A percentile compares a stretch with the other conserved stretches of the same genome.
These are phyloP conservation scores for Zaprionus ornatus DNA, from an alignment of 1,140 invertebrate genomes.

Conservation along the genomic window DNA sequence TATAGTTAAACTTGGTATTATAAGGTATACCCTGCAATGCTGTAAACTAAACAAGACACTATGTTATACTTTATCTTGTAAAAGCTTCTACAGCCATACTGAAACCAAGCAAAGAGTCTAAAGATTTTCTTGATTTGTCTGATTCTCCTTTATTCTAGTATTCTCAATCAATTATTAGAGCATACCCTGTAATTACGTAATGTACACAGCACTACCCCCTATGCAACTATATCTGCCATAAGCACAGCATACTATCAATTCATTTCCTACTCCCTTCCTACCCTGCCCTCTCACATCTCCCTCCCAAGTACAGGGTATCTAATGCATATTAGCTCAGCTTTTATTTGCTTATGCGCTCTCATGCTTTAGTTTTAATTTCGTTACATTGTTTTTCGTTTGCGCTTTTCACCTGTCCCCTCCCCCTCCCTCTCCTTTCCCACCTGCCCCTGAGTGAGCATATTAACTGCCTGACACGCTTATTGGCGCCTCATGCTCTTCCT, in stretches of 20 bases:
- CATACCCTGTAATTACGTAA: background rate
- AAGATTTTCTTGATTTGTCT: too few species aligned
- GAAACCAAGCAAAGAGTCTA: too few species aligned
- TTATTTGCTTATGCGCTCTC: constrained; percentile 26
- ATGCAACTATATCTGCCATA: background rate
- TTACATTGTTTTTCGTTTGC: constrained; percentile 25
- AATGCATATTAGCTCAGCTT: constrained; percentile 27
- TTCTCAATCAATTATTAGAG: background rate
- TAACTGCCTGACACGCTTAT: constrained; percentile 51
- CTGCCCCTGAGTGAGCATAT: constrained; percentile 15
- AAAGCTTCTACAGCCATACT: too few species aligned
- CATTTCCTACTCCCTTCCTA: background rate
- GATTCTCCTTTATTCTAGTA: too few species aligned
- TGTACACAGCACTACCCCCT: too few species aligned
- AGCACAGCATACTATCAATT: background rate
- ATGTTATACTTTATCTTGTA: too few species aligned
- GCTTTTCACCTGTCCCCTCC: background rate
- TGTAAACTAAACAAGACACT: background rate
- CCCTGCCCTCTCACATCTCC: background rate
- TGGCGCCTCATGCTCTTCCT: constrained; percentile 39
- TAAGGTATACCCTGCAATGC: background rate
- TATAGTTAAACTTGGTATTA: too few species aligned
- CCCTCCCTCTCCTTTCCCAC: background rate
- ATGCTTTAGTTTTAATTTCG: constrained; percentile 12
- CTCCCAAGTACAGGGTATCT: background rate